Evolutionary conservation across 1,140 invertebrate genomes (phyloP), one percentile per base, ranked within the genome.

Genomic region (Drosophila ananassae): DNA sequence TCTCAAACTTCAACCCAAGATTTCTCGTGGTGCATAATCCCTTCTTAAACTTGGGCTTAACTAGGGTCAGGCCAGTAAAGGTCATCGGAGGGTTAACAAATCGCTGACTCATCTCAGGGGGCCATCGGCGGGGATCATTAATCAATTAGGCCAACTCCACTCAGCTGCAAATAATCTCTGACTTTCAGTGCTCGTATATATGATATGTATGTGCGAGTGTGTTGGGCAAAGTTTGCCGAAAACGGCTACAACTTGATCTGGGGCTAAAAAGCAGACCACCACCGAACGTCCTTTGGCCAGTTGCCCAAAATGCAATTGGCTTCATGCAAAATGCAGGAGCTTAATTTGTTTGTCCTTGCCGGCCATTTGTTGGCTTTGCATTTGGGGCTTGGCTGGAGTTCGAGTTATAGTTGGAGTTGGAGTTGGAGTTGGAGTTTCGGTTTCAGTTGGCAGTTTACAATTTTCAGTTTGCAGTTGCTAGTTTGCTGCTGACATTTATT

Each of bases 281-380:
- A 57, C 47, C 13, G 34, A 24, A 7, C 51, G 51, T 58, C 61
- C 62, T 58, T 74, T 64, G 59, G 62, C 77, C 48, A 44, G 39
- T 22, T 72, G 60, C 30, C 54, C 59, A 58, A 79, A 74, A 63
- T 71, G 56, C 62, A 66, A 78, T 78, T 66, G 64, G 66, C 63
- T 77, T 61, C 78, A 75, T 80, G 61, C 82, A 64, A 77, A 77
- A 85, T 84, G 63, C 73, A 85, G 58, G 68, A 71, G 68, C 54
- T 81, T 67, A 78, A 85, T 89, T 81, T 77, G 64, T 72, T 48
- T 67, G 57, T 66, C 48, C 50, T 80, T 85, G 62, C 79, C 62
- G 64, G 60, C 77, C 74, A 69, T 79, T 84, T 76, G 64, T 75
- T 66, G 69, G 57, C 55, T 54, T 68, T 75, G 71, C 60, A 75